A percentile compares a stretch with the other conserved stretches of the same genome.
Evolutionary conservation across 2,888 invertebrate genomes (phyloP).

Genomic region (Scaptodrosophila latifasciaeformis): DNA sequence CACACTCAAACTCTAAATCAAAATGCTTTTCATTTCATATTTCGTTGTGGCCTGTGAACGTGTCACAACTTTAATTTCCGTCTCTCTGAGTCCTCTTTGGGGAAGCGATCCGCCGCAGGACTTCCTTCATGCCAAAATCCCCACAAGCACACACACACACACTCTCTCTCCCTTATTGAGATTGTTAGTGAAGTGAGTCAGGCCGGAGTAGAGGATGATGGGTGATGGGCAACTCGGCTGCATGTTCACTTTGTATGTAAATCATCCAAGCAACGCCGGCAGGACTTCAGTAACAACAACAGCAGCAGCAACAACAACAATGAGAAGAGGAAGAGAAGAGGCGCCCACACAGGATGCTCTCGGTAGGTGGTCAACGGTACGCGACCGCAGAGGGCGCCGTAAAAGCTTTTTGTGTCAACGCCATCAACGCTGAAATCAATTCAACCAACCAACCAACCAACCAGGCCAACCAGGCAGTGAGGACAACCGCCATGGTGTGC

Average conservation of each 20-base stretch:
- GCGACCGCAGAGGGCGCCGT: conserved; percentile 67
- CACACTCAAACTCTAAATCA: conserved; percentile 31
- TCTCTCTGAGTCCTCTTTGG: conserved; percentile 28
- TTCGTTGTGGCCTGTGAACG: conserved; percentile 39
- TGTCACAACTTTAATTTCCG: conserved; percentile 65
- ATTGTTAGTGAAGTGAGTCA: conserved; percentile 17
- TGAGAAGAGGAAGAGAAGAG: background rate
- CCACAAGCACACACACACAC: conserved; percentile 7
- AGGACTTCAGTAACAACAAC: conserved; percentile 39
- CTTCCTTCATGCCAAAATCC: conserved; percentile 29
- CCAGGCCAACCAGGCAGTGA: conserved; percentile 9
- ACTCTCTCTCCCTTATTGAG: too few species aligned
- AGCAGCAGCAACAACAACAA: conserved; percentile 33
- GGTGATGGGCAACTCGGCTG: conserved; percentile 30
- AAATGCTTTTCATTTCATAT: conserved; percentile 22
- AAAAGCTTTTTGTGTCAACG: conserved; percentile 73
- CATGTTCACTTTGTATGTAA: conserved; percentile 66
- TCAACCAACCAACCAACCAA: conserved; percentile 31
- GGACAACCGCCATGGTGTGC: conserved; percentile 18
- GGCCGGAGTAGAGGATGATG: too few species aligned
- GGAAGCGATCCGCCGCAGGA: conserved; percentile 36
- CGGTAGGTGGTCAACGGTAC: conserved; percentile 64
- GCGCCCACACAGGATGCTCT: conserved; percentile 39
- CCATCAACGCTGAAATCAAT: conserved; percentile 67
- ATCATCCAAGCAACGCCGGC: conserved; percentile 50